Conservation (phyloP, 2,888 invertebrate genomes). For the Ceramica pisi region DNA sequence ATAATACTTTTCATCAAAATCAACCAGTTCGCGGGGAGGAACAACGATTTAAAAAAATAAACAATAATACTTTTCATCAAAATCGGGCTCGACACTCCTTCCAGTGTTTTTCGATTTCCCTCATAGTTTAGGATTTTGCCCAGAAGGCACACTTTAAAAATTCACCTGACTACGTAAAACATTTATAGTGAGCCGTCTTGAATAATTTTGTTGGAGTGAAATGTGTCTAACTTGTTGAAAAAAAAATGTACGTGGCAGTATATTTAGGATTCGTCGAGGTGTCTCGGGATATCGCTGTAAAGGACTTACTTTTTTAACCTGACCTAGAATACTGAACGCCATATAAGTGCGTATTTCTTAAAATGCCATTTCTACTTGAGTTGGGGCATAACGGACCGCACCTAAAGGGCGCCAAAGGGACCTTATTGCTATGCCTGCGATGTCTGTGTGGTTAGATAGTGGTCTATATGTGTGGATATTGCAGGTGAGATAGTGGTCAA, state of each 20-base stretch:
- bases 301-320: slow-evolving; percentile 16
- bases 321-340: slow-evolving; percentile 5
- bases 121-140: too few species aligned
- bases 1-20: too few species aligned
- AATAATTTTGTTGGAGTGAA: slow-evolving; percentile 20
- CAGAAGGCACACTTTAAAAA: too few species aligned
- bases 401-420: neutral
- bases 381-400: neutral
- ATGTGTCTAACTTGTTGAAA: slow-evolving; percentile 22
- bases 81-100: too few species aligned
- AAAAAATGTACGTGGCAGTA: slow-evolving; percentile 7
- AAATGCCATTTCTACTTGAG: slow-evolving; percentile 11
- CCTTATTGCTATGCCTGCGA: slow-evolving; percentile 9
- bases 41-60: too few species aligned
- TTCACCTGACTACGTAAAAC: neutral
- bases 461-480: too few species aligned
- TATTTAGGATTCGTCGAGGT: neutral
- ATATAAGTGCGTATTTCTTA: slow-evolving; percentile 15
- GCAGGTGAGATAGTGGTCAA: too few species aligned
- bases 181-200: slow-evolving; percentile 17
- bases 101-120: too few species aligned
- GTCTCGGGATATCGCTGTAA: slow-evolving; percentile 12
- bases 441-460: slow-evolving; percentile 19
- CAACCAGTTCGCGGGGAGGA: too few species aligned
- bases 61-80: too few species aligned